Conservation (phyloP, 2,797 vertebrate species). For the Dromococcyx pavoninus region DNA sequence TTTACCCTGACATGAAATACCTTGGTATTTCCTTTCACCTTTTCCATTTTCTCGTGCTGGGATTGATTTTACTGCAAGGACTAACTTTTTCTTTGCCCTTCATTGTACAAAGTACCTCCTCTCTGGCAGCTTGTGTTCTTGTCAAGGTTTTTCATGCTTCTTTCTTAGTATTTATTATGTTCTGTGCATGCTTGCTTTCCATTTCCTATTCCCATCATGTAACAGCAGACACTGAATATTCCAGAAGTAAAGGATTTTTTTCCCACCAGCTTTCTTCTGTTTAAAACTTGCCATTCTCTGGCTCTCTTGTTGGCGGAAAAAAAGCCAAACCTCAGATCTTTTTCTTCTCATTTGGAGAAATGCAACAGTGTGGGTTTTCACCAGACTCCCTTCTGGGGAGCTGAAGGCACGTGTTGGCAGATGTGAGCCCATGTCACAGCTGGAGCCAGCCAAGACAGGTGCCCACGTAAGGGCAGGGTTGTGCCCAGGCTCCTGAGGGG, state of each 20-base stretch:
- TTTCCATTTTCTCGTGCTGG: not conserved
- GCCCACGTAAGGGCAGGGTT: accelerated
- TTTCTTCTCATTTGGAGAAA: not conserved
- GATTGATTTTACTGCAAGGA: not conserved
- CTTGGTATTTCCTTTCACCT: not conserved
- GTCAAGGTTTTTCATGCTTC: not conserved
- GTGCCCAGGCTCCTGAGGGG: not conserved
- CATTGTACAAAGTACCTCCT: not conserved
- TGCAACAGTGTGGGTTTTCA: not conserved
- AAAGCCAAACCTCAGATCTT: not conserved
- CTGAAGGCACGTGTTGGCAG: not conserved
- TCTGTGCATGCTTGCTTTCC: not conserved
- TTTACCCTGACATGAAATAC: not conserved
- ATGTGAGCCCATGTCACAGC: not conserved
- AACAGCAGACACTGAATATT: not conserved
- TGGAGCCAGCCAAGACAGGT: not conserved
- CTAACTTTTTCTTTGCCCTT: not conserved
- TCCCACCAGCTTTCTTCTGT: not conserved
- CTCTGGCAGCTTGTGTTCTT: not conserved
- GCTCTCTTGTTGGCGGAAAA: not conserved
- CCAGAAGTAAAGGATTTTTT: not conserved
- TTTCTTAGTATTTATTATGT: not conserved
- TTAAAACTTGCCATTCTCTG: not conserved
- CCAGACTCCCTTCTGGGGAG: not conserved
- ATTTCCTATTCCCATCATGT: not conserved